Evolutionary conservation across 1,140 invertebrate genomes (phyloP), one percentile per base, ranked within the genome.

Genomic region (Trichonephila clavata): DNA sequence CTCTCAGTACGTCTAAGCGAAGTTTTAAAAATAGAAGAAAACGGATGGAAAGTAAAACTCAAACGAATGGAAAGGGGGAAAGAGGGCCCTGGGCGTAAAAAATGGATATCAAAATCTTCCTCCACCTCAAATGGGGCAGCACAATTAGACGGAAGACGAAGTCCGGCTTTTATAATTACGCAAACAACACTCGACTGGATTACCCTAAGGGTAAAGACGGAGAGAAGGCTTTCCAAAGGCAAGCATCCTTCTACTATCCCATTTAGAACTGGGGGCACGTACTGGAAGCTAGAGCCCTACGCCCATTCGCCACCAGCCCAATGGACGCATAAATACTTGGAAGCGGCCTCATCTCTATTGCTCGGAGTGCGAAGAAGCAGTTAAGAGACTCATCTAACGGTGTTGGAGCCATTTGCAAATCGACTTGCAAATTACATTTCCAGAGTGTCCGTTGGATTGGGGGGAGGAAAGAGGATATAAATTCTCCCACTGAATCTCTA

Each of bases 361-460:
- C 92, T 93, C n/a, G 65, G 92, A 93, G 92, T 93, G 92, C 84
- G 18, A 93, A 88, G 92, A 63, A n/a, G 92, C 92, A 77, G 92
- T 93, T 93, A 93, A 77, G 92, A 88, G 84, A 20, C 84, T 61
- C 84, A 81, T 88, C 84, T 93, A 93, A 93, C 92, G 63, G 68
- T 81, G 61, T 81, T 59, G 92, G 92, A 84, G 92, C 92, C 92
- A 93, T 93, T 93, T 93, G 92, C 92, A 93, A 93, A 93, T 93
- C 92, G 92, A 80, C 92, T 93, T 93, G 92, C 92, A 93, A 93
- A 93, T 93, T 93, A 93, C 92, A 88, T 93, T 93, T 88, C 84
- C 83, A 93, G 92, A 87, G 92, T 87, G 92, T 93, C 92, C 92
- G 60, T 59, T 71, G 21, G 63, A 91, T 81, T 77, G 71, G 71